These are phyloP conservation scores for Clivina fossor DNA, from an alignment of 2,888 invertebrate species.

Conservation along the genomic window DNA sequence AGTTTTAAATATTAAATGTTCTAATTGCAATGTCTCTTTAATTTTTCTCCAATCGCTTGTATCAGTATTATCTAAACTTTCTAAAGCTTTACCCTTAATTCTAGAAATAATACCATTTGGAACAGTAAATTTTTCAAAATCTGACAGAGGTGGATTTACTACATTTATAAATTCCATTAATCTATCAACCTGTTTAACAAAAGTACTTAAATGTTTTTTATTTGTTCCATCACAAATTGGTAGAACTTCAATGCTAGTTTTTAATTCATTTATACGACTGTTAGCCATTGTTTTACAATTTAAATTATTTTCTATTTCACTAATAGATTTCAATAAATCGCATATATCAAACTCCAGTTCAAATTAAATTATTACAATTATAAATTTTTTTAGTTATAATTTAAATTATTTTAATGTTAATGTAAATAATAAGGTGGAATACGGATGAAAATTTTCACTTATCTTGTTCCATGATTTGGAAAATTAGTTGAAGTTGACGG, in stretches of 20 bases:
- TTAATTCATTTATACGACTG: neutral
- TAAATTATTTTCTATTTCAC: too few species aligned
- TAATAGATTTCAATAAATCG: too few species aligned
- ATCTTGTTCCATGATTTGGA: too few species aligned
- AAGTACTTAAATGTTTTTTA: constrained; percentile 4
- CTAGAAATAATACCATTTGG: neutral
- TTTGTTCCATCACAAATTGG: constrained; percentile 2
- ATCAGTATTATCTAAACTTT: constrained; percentile 2
- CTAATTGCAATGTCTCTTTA: neutral
- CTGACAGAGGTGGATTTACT: neutral
- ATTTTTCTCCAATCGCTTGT: neutral
- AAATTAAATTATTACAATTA: too few species aligned
- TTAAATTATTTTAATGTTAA: too few species aligned
- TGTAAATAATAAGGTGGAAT: too few species aligned
- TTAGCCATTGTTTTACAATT: too few species aligned
- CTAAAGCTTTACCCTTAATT: neutral
- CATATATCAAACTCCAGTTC: too few species aligned
- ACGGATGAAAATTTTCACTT: too few species aligned
- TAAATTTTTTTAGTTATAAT: too few species aligned
- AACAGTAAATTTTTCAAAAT: neutral
- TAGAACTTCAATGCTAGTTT: neutral
- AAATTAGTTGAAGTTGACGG: too few species aligned
- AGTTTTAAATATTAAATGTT: neutral
- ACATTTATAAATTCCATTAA: neutral
- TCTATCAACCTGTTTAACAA: constrained; percentile 2